Evolutionary conservation across 2,113 vertebrate genomes (phyloP).

Genomic region (Zootoca vivipara): DNA sequence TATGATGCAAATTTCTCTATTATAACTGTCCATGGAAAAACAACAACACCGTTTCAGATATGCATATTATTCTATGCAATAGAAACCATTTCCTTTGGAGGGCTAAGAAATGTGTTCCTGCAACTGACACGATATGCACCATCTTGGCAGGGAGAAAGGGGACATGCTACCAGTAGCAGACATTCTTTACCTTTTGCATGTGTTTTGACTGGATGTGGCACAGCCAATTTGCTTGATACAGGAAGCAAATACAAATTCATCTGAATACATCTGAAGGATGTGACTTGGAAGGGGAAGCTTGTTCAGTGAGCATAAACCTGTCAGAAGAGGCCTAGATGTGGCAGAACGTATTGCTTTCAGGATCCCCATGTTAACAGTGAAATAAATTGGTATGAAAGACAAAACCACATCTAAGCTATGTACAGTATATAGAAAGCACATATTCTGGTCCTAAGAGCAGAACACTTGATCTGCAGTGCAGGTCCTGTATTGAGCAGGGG

Average conservation of each 20-base stretch:
- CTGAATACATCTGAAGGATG: background rate
- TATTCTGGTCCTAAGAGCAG: background rate
- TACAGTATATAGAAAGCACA: background rate
- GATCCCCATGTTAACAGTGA: background rate
- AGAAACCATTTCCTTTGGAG: slow-evolving; percentile 3
- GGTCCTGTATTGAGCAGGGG: too few relatives aligned
- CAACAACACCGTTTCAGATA: background rate
- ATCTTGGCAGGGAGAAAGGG: slow-evolving; percentile 7
- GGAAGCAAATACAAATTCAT: background rate
- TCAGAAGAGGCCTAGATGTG: background rate
- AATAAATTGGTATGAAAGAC: accelerated
- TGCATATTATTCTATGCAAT: background rate
- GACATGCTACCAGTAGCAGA: background rate
- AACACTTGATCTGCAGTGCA: background rate
- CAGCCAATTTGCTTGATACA: background rate
- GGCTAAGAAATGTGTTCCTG: background rate
- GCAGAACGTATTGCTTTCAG: background rate
- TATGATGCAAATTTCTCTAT: background rate
- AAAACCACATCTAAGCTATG: background rate
- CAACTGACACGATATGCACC: background rate
- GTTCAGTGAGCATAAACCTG: background rate
- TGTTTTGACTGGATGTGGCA: slow-evolving; percentile 1
- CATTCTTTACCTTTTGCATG: background rate
- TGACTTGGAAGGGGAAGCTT: background rate
- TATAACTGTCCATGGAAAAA: background rate